These are phyloP conservation scores for Argentina silus DNA, from an alignment of 2,797 vertebrate genomes.

Conservation along the genomic window DNA sequence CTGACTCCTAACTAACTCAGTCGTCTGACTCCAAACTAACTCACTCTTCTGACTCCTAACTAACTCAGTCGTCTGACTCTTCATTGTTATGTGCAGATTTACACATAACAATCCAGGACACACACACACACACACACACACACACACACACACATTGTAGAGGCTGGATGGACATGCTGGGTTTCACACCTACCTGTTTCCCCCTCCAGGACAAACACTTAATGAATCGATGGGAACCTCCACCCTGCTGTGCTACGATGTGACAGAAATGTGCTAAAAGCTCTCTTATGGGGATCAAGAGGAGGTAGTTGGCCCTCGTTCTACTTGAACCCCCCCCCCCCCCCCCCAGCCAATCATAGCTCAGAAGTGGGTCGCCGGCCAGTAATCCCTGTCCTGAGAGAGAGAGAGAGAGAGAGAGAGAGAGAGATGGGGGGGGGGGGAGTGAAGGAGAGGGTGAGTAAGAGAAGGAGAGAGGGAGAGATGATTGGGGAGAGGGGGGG, in stretches of 20 bases:
- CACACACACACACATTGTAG: too few species aligned
- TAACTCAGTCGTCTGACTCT: too few species aligned
- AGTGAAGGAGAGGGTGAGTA: not conserved
- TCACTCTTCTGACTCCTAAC: too few species aligned
- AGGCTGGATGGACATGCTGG: not conserved
- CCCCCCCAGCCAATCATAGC: slow-evolving; percentile 36
- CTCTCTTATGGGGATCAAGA: not conserved
- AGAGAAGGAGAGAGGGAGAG: not conserved
- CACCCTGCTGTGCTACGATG: not conserved
- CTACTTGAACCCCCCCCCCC: too few species aligned
- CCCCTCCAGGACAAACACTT: not conserved
- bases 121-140: too few species aligned
- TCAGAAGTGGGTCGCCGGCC: slow-evolving; percentile 25
- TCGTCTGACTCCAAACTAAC: too few species aligned
- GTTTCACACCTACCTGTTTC: not conserved
- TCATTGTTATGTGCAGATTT: too few species aligned
- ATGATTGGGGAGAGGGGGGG: slow-evolving; percentile 11
- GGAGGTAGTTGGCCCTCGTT: slow-evolving; percentile 41
- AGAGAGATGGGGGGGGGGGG: too few species aligned
- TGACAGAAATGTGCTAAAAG: slow-evolving; percentile 4
- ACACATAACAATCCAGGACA: too few species aligned
- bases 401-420: too few species aligned
- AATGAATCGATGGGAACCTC: slow-evolving; percentile 9
- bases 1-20: too few species aligned
- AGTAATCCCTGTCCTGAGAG: slow-evolving; percentile 47